Percentiles rank a stretch among this genome's conserved stretches.
These are phyloP conservation scores for Gymnothorax reevesii DNA, from an alignment of 2,797 vertebrate genomes.

Conservation along the genomic window DNA sequence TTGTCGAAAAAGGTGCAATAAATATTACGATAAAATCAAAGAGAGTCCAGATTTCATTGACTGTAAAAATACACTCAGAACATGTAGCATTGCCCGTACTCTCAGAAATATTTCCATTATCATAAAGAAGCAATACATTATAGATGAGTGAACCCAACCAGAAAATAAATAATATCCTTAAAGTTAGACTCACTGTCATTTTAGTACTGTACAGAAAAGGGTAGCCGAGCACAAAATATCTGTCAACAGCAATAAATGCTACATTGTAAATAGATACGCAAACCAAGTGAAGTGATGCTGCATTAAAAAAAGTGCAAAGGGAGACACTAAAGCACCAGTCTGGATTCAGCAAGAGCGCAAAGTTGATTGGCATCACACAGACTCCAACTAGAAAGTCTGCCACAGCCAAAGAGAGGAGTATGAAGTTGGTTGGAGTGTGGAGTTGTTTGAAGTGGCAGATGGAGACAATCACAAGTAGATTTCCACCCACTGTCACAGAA, in stretches of 20 bases:
- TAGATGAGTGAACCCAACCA: constrained; percentile 15
- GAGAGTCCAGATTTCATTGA: constrained; percentile 16
- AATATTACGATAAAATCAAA: constrained; percentile 25
- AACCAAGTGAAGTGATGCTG: not conserved
- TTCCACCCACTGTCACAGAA: constrained; percentile 49
- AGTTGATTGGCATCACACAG: constrained; percentile 44
- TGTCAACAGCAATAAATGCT: constrained; percentile 28
- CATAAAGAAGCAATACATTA: not conserved
- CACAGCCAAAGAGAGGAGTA: constrained; percentile 45
- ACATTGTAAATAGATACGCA: constrained; percentile 32
- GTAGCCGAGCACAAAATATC: constrained; percentile 29
- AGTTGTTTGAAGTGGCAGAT: constrained; percentile 50
- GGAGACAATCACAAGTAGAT: constrained; percentile 47
- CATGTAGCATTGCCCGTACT: not conserved
- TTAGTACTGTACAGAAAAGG: constrained; percentile 26
- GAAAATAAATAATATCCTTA: not conserved
- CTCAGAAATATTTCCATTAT: not conserved
- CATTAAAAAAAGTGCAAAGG: constrained; percentile 32
- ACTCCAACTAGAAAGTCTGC: constrained; percentile 45
- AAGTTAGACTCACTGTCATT: constrained; percentile 11
- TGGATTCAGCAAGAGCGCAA: constrained; percentile 42
- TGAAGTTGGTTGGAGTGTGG: constrained; percentile 47
- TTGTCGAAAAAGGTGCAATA: constrained; percentile 24
- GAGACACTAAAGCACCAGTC: constrained; percentile 37
- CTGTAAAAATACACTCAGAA: not conserved